Conservation (phyloP, 2,888 invertebrate species). For the Dorcus hopei region DNA sequence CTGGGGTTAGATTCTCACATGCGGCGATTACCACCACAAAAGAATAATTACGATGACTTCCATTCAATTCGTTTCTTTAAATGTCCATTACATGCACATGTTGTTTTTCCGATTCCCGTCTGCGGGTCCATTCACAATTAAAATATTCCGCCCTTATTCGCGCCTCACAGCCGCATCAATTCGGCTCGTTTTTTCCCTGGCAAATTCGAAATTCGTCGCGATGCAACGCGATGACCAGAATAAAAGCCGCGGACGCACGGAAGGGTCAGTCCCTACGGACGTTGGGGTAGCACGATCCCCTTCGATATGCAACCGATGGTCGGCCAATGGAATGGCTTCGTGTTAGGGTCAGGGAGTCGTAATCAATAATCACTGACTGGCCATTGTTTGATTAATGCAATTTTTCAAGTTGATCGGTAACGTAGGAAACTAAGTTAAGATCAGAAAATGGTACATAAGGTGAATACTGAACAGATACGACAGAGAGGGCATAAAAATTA, state of each 20-base stretch:
- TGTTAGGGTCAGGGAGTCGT: slow-evolving; percentile 23
- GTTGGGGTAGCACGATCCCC: slow-evolving; percentile 24
- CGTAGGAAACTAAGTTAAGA: no score
- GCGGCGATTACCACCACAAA: neutral
- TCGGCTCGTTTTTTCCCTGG: no score
- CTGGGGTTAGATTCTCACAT: no score
- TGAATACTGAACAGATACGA: no score
- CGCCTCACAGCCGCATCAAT: neutral
- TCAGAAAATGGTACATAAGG: no score
- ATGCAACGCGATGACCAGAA: neutral
- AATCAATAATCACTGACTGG: slow-evolving; percentile 21
- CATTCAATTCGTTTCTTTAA: slow-evolving; percentile 17
- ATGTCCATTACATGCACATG: slow-evolving; percentile 25
- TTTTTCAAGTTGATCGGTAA: neutral
- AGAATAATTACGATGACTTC: slow-evolving; percentile 2
- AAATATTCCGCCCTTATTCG: slow-evolving; percentile 2
- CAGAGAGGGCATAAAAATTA: no score
- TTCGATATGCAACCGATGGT: slow-evolving; percentile 15
- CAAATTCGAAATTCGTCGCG: no score
- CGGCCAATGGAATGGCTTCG: slow-evolving; percentile 21
- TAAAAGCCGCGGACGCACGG: slow-evolving; percentile 6
- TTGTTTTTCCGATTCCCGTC: slow-evolving; percentile 23
- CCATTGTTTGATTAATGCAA: slow-evolving; percentile 3
- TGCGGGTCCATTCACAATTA: slow-evolving; percentile 19
- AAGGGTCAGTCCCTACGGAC: slow-evolving; percentile 27